Percentiles rank a stretch among this genome's conserved stretches.
These are phyloP conservation scores for Pangasianodon gigas DNA, from an alignment of 2,113 vertebrate genomes.

Conservation along the genomic window DNA sequence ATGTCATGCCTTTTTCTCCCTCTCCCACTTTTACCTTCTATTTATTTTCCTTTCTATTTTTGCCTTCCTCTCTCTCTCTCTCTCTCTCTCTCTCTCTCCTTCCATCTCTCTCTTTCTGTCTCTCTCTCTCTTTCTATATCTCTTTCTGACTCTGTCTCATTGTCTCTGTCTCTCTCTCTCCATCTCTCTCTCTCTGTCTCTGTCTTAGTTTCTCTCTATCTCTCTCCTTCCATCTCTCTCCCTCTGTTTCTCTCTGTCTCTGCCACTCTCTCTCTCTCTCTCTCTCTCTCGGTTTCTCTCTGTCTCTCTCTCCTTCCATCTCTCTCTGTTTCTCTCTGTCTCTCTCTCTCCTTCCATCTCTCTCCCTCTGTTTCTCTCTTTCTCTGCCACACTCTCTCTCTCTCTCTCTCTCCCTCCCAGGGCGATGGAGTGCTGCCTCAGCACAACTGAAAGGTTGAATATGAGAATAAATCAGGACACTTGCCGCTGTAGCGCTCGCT, in stretches of 20 bases:
- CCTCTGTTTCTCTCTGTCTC: background rate
- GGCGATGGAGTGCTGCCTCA: conserved; percentile 63
- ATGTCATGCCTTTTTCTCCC: background rate
- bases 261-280: conserved; percentile 15
- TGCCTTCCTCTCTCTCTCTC: background rate
- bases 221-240: conserved; percentile 15
- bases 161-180: conserved; percentile 6
- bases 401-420: conserved; percentile 38
- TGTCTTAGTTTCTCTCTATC: conserved; percentile 16
- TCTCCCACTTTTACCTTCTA: background rate
- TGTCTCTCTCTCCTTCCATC: conserved; percentile 39
- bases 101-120: conserved; percentile 23
- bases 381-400: background rate
- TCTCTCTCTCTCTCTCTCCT: conserved; percentile 34
- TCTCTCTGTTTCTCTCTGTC: conserved; percentile 31
- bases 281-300: background rate
- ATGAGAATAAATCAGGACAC: conserved; percentile 51
- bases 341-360: conserved; percentile 18
- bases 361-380: conserved; percentile 1
- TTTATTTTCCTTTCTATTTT: background rate
- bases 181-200: conserved; percentile 23
- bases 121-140: conserved; percentile 9
- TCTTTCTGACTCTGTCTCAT: conserved; percentile 22
- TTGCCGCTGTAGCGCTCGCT: conserved; percentile 47
- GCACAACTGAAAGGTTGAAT: conserved; percentile 65